Evolutionary conservation across 1,140 invertebrate species (phyloP), one percentile per base, ranked within the genome.

Genomic region (Penaeus indicus): DNA sequence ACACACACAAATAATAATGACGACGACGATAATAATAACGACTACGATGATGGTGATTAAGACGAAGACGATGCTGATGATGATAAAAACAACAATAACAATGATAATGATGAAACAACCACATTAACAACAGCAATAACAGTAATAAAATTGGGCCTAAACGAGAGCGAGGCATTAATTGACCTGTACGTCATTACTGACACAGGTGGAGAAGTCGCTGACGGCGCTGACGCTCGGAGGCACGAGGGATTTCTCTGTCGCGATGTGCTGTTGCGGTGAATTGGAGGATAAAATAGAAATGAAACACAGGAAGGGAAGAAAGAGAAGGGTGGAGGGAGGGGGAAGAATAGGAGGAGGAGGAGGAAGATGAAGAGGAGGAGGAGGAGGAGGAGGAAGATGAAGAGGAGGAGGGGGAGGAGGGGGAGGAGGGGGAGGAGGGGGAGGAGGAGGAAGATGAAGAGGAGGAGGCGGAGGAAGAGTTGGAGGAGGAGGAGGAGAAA

Each of bases 41-140:
- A 81, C 7, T 3, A 81, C 38, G 54, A 60, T 60, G 54, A 19
- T 22, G 8, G 25, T 81, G 25, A 81, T 81, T n/a, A 81, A 11
- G 54, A 81, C 8, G 42, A 81, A 11, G 18, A 81, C 38, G 42
- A 22, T 5, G 42, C 2, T 61, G 7, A 61, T 47, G 27, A 54
- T 27, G 7, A 27, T 32, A 11, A 42, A 38, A 3, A 84, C 38
- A 27, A 27, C 42, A n/a, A 67, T 22, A 72, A 42, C 62, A 69
- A 84, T 25, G 27, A 72, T 21, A 32, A 64, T 83, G 62, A 64
- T 38, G 38, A 42, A 83, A 83, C 32, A 22, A 83, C 38, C 62
- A 83, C 16, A 84, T 69, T 72, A 84, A 84, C 69, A 84, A 84
- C 47, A 42, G 67, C 72, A 84, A 72, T 54, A 84, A 69, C 1